Conservation (phyloP, 1,140 invertebrate species). For the Elysia chlorotica region DNA sequence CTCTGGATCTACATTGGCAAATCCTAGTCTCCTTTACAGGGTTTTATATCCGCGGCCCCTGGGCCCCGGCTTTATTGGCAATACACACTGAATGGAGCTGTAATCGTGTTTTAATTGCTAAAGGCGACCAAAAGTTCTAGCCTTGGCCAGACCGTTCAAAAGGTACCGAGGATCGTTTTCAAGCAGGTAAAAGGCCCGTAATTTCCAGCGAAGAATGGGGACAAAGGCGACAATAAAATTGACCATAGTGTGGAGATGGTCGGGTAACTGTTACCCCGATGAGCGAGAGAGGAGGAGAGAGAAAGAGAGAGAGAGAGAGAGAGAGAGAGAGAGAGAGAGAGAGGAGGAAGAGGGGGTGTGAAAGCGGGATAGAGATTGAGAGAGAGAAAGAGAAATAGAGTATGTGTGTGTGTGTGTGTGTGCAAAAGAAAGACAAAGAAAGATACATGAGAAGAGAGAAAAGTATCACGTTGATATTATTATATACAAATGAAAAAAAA, state of each 20-base stretch:
- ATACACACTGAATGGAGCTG: neutral
- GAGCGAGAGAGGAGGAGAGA: slow-evolving; percentile 1
- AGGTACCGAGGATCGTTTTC: too few species aligned
- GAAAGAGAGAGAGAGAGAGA: slow-evolving; percentile 9
- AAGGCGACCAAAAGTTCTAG: too few species aligned
- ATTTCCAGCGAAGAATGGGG: too few species aligned
- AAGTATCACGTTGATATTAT: neutral
- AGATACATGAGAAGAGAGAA: neutral
- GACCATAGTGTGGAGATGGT: too few species aligned
- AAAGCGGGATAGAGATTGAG: neutral
- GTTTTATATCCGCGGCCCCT: too few species aligned
- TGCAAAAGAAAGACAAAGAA: neutral
- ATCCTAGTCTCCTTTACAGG: too few species aligned
- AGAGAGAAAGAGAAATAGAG: neutral
- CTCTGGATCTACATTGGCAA: too few species aligned
- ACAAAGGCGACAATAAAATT: too few species aligned
- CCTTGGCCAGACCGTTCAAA: too few species aligned
- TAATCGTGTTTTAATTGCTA: neutral
- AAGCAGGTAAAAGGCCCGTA: too few species aligned
- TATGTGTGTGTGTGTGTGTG: too few species aligned
- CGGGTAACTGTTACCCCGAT: too few species aligned
- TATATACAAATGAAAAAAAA: neutral
- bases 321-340: slow-evolving; percentile 10
- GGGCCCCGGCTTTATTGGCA: neutral
- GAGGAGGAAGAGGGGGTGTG: neutral